Percentiles rank a stretch among this genome's conserved stretches.
Conservation (phyloP, 1,140 invertebrate species). For the Olivierus martensii region DNA sequence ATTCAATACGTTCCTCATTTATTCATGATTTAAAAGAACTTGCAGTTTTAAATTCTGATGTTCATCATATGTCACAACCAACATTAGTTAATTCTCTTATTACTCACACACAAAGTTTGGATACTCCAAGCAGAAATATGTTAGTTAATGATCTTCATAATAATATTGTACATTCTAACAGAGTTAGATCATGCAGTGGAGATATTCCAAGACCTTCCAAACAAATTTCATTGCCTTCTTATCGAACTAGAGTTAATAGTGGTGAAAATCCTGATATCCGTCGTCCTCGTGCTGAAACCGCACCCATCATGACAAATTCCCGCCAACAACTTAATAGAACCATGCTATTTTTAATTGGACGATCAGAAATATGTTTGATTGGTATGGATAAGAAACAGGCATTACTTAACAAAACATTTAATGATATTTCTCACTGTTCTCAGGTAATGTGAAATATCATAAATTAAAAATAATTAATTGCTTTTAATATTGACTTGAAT, state of each 20-base stretch:
- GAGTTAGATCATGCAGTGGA: slow-evolving; percentile 14
- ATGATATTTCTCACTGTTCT: slow-evolving; percentile 77
- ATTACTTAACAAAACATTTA: slow-evolving; percentile 68
- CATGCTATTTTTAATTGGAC: slow-evolving; percentile 79
- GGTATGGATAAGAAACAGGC: slow-evolving; percentile 82
- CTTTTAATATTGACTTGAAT: too few species aligned
- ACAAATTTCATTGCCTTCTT: slow-evolving; percentile 14
- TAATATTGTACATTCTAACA: neutral
- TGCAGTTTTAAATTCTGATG: neutral
- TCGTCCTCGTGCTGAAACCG: slow-evolving; percentile 5
- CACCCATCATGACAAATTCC: neutral
- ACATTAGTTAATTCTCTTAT: slow-evolving; percentile 10
- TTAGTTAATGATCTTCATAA: slow-evolving; percentile 17
- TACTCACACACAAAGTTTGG: slow-evolving; percentile 21
- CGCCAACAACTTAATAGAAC: slow-evolving; percentile 62
- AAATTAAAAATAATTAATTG: neutral
- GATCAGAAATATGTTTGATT: slow-evolving; percentile 70
- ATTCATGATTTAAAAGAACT: slow-evolving; percentile 15
- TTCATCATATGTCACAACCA: too few species aligned
- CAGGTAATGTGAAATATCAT: slow-evolving; percentile 36
- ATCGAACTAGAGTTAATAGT: slow-evolving; percentile 4
- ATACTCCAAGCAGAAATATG: slow-evolving; percentile 12
- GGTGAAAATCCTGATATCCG: slow-evolving; percentile 3
- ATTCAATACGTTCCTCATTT: slow-evolving; percentile 10
- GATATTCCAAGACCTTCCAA: slow-evolving; percentile 12